These are phyloP conservation scores for Notodonta ziczac DNA, from an alignment of 2,888 invertebrate species.

Conservation along the genomic window DNA sequence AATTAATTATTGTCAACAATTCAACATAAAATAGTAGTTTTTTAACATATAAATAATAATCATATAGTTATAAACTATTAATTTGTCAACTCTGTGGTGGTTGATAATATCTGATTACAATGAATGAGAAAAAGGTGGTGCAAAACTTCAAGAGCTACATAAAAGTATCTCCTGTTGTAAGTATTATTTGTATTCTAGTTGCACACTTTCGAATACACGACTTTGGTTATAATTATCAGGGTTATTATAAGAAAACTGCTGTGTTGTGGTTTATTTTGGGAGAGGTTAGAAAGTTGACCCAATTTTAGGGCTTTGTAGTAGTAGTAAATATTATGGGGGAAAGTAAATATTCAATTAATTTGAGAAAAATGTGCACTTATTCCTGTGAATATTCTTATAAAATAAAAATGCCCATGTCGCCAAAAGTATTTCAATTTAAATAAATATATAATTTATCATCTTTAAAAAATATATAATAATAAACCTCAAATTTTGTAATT, in stretches of 20 bases:
- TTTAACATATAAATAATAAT: conserved; percentile 32
- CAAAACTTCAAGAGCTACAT: conserved; percentile 85
- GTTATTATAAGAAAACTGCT: conserved; percentile 2
- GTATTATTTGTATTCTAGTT: background rate
- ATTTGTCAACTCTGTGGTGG: conserved; percentile 65
- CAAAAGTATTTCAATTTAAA: too few species aligned
- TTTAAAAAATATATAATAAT: too few species aligned
- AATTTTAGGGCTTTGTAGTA: background rate
- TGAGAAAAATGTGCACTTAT: too few species aligned
- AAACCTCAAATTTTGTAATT: too few species aligned
- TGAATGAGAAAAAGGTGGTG: conserved; percentile 82
- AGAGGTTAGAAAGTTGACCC: conserved; percentile 28
- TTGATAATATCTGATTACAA: conserved; percentile 65
- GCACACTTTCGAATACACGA: background rate
- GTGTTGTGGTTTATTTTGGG: conserved; percentile 20
- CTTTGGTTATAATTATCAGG: background rate
- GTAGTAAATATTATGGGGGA: background rate
- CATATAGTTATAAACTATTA: conserved; percentile 45
- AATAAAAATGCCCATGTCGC: too few species aligned
- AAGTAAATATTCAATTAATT: too few species aligned
- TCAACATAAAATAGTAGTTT: conserved; percentile 41
- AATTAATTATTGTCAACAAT: conserved; percentile 45
- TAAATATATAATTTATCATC: too few species aligned
- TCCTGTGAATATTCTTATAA: too few species aligned
- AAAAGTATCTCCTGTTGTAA: conserved; percentile 74